phyloP scores from a whole-genome alignment of 1,140 invertebrate genomes.

The Cydia amplana region DNA sequence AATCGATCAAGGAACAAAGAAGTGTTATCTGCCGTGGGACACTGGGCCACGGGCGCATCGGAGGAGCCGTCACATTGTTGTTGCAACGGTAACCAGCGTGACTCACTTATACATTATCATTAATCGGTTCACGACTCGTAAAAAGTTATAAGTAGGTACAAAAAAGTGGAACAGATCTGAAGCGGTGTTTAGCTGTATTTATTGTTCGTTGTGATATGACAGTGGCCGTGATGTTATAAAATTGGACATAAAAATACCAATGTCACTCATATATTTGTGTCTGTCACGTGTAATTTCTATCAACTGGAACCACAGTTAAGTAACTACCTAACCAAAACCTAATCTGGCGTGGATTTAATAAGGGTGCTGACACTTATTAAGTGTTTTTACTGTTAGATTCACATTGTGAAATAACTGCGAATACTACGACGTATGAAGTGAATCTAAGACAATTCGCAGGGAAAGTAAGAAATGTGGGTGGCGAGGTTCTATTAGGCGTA shows the following conservation, averaged over 20 bases:
- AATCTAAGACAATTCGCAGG: slow-evolving; percentile 29
- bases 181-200: not conserved
- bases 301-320: too few relatives aligned
- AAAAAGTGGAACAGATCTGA: not conserved
- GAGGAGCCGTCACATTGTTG: slow-evolving; percentile 5
- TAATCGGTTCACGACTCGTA: not conserved
- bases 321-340: too few relatives aligned
- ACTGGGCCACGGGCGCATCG: slow-evolving; percentile 5
- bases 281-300: too few relatives aligned
- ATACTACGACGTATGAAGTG: too few relatives aligned
- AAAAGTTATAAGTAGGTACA: not conserved
- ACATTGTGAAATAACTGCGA: too few relatives aligned
- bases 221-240: too few relatives aligned
- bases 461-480: slow-evolving; percentile 35
- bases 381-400: too few relatives aligned
- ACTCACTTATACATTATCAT: slow-evolving; percentile 8
- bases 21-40: slow-evolving; percentile 13
- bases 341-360: too few relatives aligned
- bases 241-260: too few relatives aligned
- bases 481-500: slow-evolving; percentile 36
- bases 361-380: too few relatives aligned
- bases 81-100: slow-evolving; percentile 9
- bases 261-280: too few relatives aligned
- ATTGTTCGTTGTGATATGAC: not conserved
- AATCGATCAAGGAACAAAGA: slow-evolving; percentile 10